Percentiles rank a stretch among this genome's conserved stretches.
Conservation (phyloP, 1,140 invertebrate genomes). For the Pogonus chalceus region DNA sequence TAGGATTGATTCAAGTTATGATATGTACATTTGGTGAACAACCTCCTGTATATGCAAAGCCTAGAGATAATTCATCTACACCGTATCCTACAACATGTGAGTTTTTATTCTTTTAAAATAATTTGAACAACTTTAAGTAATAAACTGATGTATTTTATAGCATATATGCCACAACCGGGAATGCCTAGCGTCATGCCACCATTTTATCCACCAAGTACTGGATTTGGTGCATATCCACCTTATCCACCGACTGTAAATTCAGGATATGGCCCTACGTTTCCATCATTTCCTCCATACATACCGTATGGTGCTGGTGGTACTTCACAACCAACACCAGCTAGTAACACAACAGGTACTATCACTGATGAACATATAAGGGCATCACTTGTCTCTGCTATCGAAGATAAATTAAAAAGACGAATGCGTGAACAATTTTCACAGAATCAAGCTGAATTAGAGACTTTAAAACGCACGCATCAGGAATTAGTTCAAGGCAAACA, state of each 20-base stretch:
- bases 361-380: conserved; percentile 91
- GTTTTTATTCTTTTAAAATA: no score
- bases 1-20: conserved; percentile 84
- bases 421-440: conserved; percentile 84
- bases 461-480: conserved; percentile 75
- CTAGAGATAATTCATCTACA: conserved; percentile 39
- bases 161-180: conserved; percentile 52
- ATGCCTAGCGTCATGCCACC: conserved; percentile 32
- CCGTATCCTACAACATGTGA: conserved; percentile 54
- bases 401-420: conserved; percentile 81
- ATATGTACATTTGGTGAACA: conserved; percentile 87
- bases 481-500: conserved; percentile 80
- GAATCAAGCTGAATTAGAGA: conserved; percentile 84
- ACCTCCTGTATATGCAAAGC: conserved; percentile 84
- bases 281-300: conserved; percentile 35
- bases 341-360: conserved; percentile 61
- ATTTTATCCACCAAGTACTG: conserved; percentile 25
- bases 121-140: not conserved
- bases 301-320: conserved; percentile 24
- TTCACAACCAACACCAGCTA: conserved; percentile 25
- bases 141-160: conserved; percentile 31
- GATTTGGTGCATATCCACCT: conserved; percentile 26
- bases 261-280: conserved; percentile 24
- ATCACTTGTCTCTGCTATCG: conserved; percentile 86
- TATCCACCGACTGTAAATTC: conserved; percentile 24